Base-by-base conservation (phyloP, 1,140 invertebrate genomes). In the Drosophila leontia region DNA sequence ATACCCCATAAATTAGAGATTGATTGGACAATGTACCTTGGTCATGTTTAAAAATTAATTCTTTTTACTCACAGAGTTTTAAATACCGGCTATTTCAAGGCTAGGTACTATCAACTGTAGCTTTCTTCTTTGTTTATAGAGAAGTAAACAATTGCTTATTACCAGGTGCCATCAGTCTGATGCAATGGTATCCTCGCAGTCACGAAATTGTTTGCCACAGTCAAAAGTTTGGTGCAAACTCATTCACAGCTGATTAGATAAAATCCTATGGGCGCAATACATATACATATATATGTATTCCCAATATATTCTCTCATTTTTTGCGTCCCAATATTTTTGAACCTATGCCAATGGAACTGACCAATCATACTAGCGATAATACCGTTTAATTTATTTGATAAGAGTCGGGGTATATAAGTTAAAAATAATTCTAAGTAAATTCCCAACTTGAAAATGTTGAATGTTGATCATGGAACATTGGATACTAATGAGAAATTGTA, bases 161-260 rank as follows among this genome's bases (percentile, higher is more conserved):
- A 13, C 19, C 35, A 26, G 19, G 51, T 15, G 7, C 15, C 19
- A 37, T 56, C 17, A 5, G 12, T 65, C 61, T 69, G 61, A 70
- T 67, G 67, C 47, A 70, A 70, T 70, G 3, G 1, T 9, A 5
- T 0, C 9, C 4, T 17, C 6, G 0, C 9, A 35, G 8, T 11
- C 35, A 34, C 1, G 51, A 58, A 71, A 48, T 71, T 39, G 44
- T 68, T 44, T 41, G 13, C 15, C 32, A 34, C n/a, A 15, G 13
- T n/a, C 11, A 29, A 26, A 45, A 64, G 39, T 35, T 45, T 29
- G 32, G 6, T 15, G 19, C 9, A 64, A 67, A 32, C 11, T n/a
- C 7, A 11, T 32, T n/a, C 23, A 39, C 35, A 17, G 15, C 35
- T 39, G 17, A 55, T 55, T 37, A 37, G 51, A 55, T 55, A 55